phyloP scores from a whole-genome alignment of 2,888 invertebrate species.

The Psylliodes chrysocephalus region DNA sequence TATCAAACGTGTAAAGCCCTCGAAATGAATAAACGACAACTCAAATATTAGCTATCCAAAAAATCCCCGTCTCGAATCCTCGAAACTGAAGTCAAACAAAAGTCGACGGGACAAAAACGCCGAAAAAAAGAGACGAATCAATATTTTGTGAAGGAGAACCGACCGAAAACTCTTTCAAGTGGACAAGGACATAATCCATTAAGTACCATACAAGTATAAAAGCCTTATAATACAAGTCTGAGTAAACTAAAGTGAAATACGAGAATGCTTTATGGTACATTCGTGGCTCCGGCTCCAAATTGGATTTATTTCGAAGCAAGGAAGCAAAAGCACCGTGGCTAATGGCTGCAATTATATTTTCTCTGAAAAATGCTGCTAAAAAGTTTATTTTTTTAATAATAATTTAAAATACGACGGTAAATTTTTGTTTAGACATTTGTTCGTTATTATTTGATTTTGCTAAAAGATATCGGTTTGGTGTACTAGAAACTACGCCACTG shows the following conservation, averaged over 20 bases:
- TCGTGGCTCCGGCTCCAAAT: slow-evolving; percentile 56
- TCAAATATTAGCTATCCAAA: too few species aligned
- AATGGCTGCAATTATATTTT: slow-evolving; percentile 6
- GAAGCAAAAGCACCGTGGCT: neutral
- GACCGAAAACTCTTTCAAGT: slow-evolving; percentile 44
- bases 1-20: too few species aligned
- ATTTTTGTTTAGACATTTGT: too few species aligned
- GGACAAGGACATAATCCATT: slow-evolving; percentile 49
- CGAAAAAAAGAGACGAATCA: slow-evolving; percentile 42
- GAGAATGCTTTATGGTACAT: slow-evolving; percentile 62
- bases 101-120: slow-evolving; percentile 40
- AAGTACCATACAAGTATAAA: slow-evolving; percentile 50
- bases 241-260: slow-evolving; percentile 52
- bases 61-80: slow-evolving; percentile 10
- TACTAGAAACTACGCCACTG: too few species aligned
- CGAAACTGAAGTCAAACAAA: slow-evolving; percentile 21
- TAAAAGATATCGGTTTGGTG: too few species aligned
- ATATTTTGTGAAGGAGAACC: slow-evolving; percentile 47
- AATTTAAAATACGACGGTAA: too few species aligned
- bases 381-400: too few species aligned
- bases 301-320: slow-evolving; percentile 14
- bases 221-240: slow-evolving; percentile 49
- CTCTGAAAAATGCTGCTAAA: too few species aligned
- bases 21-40: too few species aligned
- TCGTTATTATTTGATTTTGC: too few species aligned